A percentile compares a stretch with the other conserved stretches of the same genome.
Evolutionary conservation across 1,140 invertebrate genomes (phyloP).

Genomic region (Charaxes varanes): DNA sequence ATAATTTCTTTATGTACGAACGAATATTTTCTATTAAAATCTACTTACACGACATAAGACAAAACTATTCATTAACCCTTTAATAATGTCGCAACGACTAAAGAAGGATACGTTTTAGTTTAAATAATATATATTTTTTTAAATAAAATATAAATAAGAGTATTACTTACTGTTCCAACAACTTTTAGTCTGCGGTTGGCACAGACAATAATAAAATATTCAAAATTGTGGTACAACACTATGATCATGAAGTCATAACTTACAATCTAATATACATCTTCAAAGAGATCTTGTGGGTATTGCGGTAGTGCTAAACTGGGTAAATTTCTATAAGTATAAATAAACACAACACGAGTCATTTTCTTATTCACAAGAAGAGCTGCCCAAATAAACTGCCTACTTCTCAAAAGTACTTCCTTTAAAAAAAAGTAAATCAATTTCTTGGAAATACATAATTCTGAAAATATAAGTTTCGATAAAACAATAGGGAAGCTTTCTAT

Average conservation of each 20-base stretch:
- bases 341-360: too few relatives aligned
- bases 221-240: slow-evolving; percentile 53
- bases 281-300: slow-evolving; percentile 43
- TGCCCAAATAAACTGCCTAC: too few relatives aligned
- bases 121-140: slow-evolving; percentile 47
- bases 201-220: slow-evolving; percentile 53
- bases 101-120: slow-evolving; percentile 49
- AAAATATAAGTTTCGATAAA: too few relatives aligned
- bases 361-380: too few relatives aligned
- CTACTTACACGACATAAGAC: slow-evolving; percentile 61
- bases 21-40: slow-evolving; percentile 64
- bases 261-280: slow-evolving; percentile 40
- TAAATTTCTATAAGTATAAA: slow-evolving; percentile 2
- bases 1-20: slow-evolving; percentile 60
- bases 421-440: too few relatives aligned
- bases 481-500: too few relatives aligned
- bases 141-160: slow-evolving; percentile 73
- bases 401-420: too few relatives aligned
- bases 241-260: slow-evolving; percentile 37
- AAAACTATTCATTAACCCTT: slow-evolving; percentile 48
- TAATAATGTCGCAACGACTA: slow-evolving; percentile 52
- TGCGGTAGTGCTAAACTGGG: slow-evolving; percentile 5
- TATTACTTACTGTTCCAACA: slow-evolving; percentile 72
- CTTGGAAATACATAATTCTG: too few relatives aligned
- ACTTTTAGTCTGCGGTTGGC: slow-evolving; percentile 58